Base-by-base conservation (phyloP, 2,888 invertebrate genomes). In the Xiphydria camelus region DNA sequence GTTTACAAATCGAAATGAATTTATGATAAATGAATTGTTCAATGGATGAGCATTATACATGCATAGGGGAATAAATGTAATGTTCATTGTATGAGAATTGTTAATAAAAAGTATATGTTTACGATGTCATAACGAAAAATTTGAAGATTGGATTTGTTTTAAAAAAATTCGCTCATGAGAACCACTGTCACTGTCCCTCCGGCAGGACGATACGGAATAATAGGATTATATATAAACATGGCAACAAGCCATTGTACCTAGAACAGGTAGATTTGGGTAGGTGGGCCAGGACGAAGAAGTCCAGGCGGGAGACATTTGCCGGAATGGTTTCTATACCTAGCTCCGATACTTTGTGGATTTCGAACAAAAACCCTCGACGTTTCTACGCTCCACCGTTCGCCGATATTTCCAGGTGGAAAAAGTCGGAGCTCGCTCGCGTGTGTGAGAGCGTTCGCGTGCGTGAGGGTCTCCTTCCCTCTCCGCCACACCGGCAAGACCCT, bases 171-270 rank as follows among this genome's bases (percentile, higher is more conserved):
- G 12, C 1, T 12, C 37, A 62, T 68, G 72, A 72, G 72, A 58
- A 64, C 62, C 72, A 56, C 69, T 69, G 71, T 50, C 58, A 63
- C 60, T 62, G 64, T 71, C 67, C 68, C 62, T 64, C 61, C 60
- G 58, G 51, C 62, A 59, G 64, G 59, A 68, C 71, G 68, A 70
- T 70, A 63, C 62, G 61, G 68, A 71, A 73, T 74, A 73, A 74
- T 72, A 66, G 73, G 72, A 73, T 73, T 74, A 73, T 70, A 71
- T 72, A 72, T 72, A 73, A n/a, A 71, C 73, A 74, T 70, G 70
- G 68, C 71, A 69, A 74, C 71, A 71, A 70, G 67, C 61, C 59
- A 73, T 73, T 74, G 73, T 73, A 67, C 66, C 51, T 10, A 14
- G 15, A 25, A 35, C 42, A 42, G 42, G 42, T 42, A 42, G 47